Conservation (phyloP, 2,888 invertebrate genomes). For the Seira sanloemensis region DNA sequence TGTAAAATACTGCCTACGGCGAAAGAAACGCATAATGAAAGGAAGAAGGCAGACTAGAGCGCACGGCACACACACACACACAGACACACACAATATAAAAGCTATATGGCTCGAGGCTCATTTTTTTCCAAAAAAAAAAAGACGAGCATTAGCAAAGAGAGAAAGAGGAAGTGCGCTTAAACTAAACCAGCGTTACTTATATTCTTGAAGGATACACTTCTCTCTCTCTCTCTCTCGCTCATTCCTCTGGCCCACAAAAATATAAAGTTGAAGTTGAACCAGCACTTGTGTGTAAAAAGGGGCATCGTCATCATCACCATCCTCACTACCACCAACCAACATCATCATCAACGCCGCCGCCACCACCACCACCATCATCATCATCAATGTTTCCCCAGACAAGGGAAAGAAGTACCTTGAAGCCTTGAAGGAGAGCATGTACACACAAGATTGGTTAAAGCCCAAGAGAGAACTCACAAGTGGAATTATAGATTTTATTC, state of each 20-base stretch:
- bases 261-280: not conserved
- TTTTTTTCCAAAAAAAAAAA: conserved; percentile 29
- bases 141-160: conserved; percentile 3
- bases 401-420: not conserved
- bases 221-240: no score
- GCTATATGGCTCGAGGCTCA: conserved; percentile 45
- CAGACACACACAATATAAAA: not conserved
- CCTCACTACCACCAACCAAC: conserved; percentile 12
- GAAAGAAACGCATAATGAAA: conserved; percentile 58
- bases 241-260: conserved; percentile 7
- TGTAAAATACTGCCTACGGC: conserved; percentile 58
- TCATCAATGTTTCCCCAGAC: conserved; percentile 11
- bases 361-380: conserved; percentile 28
- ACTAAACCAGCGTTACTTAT: conserved; percentile 1
- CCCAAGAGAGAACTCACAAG: conserved; percentile 61
- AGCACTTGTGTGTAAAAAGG: conserved; percentile 4
- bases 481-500: conserved; percentile 62
- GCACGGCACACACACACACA: conserved; percentile 10
- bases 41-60: conserved; percentile 23
- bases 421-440: not conserved
- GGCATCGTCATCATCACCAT: conserved; percentile 26
- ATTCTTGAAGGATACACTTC: conserved; percentile 17
- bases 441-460: conserved; percentile 48
- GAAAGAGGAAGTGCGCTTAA: conserved; percentile 46
- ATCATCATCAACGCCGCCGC: conserved; percentile 32